These are phyloP conservation scores for Gobiocypris rarus DNA, from an alignment of 2,113 vertebrate species.

Conservation along the genomic window DNA sequence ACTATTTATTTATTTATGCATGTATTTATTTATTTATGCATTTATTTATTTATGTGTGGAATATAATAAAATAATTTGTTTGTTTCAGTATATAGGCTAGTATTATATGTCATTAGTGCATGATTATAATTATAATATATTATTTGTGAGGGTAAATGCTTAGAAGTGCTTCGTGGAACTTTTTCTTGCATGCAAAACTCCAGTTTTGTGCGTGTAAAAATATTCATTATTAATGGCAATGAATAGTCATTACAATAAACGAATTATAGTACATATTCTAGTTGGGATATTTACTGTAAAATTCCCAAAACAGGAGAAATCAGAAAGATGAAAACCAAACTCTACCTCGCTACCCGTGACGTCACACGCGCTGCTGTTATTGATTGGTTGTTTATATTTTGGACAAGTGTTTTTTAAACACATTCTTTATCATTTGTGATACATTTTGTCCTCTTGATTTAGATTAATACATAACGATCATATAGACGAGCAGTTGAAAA, in stretches of 20 bases:
- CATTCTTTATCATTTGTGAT: neutral
- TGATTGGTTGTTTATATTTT: conserved; percentile 30
- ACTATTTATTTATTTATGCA: neutral
- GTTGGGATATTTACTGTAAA: neutral
- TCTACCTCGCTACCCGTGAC: conserved; percentile 36
- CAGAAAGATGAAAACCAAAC: neutral
- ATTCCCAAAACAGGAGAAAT: neutral
- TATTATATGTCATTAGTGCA: neutral
- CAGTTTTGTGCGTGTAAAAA: neutral
- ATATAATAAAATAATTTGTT: neutral
- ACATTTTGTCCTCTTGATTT: neutral
- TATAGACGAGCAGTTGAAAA: neutral
- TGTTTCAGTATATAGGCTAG: neutral
- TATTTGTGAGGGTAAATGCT: neutral
- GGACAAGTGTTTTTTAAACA: too few relatives aligned
- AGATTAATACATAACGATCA: neutral
- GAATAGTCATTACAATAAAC: neutral
- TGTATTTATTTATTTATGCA: neutral
- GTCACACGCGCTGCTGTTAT: neutral
- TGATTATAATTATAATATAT: neutral
- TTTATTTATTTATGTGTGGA: neutral
- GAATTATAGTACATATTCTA: neutral
- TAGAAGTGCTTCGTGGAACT: rapidly evolving
- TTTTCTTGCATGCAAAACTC: neutral
- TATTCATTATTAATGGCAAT: neutral